Percentiles rank a stretch among this genome's conserved stretches.
Evolutionary conservation across 2,113 vertebrate genomes (phyloP).

Genomic region (Megaceryle torquata): DNA sequence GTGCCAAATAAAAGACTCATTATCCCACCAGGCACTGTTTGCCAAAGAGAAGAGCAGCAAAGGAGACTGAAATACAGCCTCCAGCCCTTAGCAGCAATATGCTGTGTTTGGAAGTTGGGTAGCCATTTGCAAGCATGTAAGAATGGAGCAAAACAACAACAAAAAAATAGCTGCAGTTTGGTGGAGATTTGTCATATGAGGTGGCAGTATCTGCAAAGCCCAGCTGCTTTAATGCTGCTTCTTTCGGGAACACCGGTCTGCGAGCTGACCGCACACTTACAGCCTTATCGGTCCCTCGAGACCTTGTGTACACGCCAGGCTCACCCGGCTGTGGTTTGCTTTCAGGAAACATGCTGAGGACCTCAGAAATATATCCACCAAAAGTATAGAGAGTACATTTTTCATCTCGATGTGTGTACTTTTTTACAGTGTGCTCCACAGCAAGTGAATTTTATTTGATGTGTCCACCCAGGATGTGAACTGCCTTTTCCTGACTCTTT

Average conservation of each 20-base stretch:
- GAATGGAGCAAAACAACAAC: background rate
- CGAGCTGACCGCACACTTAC: background rate
- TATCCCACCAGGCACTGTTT: background rate
- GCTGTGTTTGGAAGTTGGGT: background rate
- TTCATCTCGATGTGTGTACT: background rate
- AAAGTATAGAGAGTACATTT: background rate
- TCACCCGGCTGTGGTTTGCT: accelerated
- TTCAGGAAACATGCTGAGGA: conserved; percentile 19
- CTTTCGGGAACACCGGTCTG: background rate
- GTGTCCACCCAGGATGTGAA: background rate
- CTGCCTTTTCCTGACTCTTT: background rate
- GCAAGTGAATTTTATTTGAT: background rate
- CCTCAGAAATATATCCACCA: background rate
- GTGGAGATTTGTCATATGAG: background rate
- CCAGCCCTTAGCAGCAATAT: background rate
- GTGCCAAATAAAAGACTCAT: background rate
- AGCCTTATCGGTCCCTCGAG: background rate
- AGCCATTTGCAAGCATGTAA: background rate
- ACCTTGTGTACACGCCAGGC: background rate
- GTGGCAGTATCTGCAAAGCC: background rate
- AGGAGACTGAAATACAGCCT: background rate
- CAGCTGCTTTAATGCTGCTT: background rate
- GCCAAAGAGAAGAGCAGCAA: background rate
- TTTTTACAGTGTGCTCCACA: background rate
- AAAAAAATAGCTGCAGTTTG: background rate